Evolutionary conservation across 1,140 invertebrate species (phyloP), one percentile per base, ranked within the genome.

Genomic region (Trichogramma pretiosum): DNA sequence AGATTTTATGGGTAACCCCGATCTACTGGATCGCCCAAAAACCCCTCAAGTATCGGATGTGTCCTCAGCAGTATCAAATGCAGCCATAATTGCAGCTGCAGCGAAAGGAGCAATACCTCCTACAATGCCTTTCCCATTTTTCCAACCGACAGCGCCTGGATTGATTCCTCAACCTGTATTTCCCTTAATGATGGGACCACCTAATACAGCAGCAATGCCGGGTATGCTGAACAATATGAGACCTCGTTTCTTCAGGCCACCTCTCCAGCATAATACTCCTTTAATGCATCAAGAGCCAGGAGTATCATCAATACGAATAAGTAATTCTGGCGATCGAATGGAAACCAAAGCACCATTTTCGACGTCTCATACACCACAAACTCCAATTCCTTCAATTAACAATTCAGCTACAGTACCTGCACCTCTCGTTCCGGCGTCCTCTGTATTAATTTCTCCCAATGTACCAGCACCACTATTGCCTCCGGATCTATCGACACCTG

Each of bases 41-140:
- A 82, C 80, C 50, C 80, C 81, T n/a, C 78, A 74, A 65, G 78
- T 68, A 44, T 65, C 67, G 26, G 63, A 76, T n/a, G n/a, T n/a
- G n/a, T n/a, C n/a, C n/a, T n/a, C n/a, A n/a, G n/a, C n/a, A n/a
- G n/a, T n/a, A n/a, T n/a, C n/a, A n/a, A n/a, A n/a, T n/a, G 46
- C 44, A 48, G 14, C 26, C 37, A 14, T 19, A n/a, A n/a, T n/a
- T n/a, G 63, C 70, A 40, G 68, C 68, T 32, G 57, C 76, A 48
- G 71, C 74, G n/a, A n/a, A n/a, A n/a, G n/a, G n/a, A n/a, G n/a
- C n/a, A n/a, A n/a, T n/a, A n/a, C n/a, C n/a, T n/a, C 59, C 74
- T 3, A 63, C 74, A 45, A 61, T 78, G 36, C 74, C 77, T 1
- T 74, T 75, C 46, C 65, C 71, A 2, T 73, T 70, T 43, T 65